phyloP scores from a whole-genome alignment of 2,888 invertebrate species.

The Steinernema scapterisci region DNA sequence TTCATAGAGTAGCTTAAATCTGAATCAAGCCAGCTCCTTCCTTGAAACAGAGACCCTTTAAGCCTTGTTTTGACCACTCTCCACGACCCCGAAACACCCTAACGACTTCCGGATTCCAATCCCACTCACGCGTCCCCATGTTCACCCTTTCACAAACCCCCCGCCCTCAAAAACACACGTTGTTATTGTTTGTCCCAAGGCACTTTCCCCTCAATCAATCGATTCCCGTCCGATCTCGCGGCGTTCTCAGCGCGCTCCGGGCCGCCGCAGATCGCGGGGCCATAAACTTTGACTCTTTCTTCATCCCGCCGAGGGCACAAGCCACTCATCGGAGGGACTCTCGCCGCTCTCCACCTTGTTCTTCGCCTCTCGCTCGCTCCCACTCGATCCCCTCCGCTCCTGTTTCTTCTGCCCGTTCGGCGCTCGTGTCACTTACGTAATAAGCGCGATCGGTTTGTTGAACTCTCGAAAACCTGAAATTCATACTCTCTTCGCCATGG shows the following conservation, averaged over 20 bases:
- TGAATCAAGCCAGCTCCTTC: too few relatives aligned
- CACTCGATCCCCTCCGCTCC: neutral
- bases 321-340: neutral
- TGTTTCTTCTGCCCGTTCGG: neutral
- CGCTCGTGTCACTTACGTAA: constrained; percentile 19
- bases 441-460: constrained; percentile 24
- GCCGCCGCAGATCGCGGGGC: neutral
- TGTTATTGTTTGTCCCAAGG: constrained; percentile 16
- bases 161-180: constrained; percentile 3
- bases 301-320: constrained; percentile 11
- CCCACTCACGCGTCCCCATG: neutral
- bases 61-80: too few relatives aligned
- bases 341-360: neutral
- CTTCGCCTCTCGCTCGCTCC: neutral
- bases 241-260: neutral
- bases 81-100: too few relatives aligned
- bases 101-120: neutral
- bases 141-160: neutral
- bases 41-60: too few relatives aligned
- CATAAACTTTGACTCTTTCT: constrained; percentile 16
- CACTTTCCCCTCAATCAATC: neutral
- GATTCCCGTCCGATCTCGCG: neutral
- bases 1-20: too few relatives aligned
- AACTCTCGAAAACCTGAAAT: constrained; percentile 3
- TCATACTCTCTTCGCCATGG: neutral